Percentiles rank a stretch among this genome's conserved stretches.
phyloP scores from a whole-genome alignment of 1,140 invertebrate genomes.

The Chironomus striatipennis region DNA sequence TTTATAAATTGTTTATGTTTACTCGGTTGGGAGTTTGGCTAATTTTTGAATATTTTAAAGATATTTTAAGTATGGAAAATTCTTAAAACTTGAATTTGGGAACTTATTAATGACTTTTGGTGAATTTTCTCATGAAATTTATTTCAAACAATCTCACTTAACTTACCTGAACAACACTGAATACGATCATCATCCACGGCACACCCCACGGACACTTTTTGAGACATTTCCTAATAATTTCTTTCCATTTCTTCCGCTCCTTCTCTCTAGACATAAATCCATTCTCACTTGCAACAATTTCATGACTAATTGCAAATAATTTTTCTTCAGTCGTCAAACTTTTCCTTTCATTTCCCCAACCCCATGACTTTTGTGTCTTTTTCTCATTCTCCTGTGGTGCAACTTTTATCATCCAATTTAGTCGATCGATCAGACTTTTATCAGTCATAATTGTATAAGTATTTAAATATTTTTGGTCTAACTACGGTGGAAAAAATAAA shows the following conservation, averaged over 20 bases:
- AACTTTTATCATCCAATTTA: background rate
- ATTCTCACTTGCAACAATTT: background rate
- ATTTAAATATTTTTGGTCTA: background rate
- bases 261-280: background rate
- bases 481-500: background rate
- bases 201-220: background rate
- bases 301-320: background rate
- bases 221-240: background rate
- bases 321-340: background rate
- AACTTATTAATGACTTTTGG: too few species aligned
- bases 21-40: too few species aligned
- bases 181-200: background rate
- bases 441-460: background rate
- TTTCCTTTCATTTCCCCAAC: background rate
- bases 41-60: too few species aligned
- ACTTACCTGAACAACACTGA: constrained; percentile 7
- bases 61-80: too few species aligned
- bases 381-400: background rate
- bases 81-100: too few species aligned
- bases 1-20: background rate
- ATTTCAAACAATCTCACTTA: background rate
- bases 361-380: background rate
- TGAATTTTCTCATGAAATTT: too few species aligned
- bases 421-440: background rate
- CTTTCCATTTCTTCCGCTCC: background rate